These are phyloP conservation scores for Tachystola acroxantha DNA, from an alignment of 2,888 invertebrate species.

Conservation along the genomic window DNA sequence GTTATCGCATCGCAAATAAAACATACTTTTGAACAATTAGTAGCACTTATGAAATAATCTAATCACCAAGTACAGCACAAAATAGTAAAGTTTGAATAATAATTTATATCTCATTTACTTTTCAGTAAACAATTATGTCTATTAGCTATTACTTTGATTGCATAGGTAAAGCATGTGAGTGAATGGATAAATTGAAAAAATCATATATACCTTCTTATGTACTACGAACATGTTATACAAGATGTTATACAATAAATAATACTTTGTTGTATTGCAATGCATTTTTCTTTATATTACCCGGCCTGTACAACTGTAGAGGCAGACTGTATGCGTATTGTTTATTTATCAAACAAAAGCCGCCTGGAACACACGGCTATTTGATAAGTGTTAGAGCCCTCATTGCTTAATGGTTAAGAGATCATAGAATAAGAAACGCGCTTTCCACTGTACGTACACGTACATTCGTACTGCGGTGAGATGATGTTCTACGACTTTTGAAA, in stretches of 20 bases:
- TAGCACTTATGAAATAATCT: slow-evolving; percentile 20
- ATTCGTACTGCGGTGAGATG: too few relatives aligned
- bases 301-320: too few relatives aligned
- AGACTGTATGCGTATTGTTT: too few relatives aligned
- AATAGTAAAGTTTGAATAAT: slow-evolving; percentile 4
- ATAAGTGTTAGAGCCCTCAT: too few relatives aligned
- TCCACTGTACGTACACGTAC: too few relatives aligned
- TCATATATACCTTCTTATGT: slow-evolving; percentile 31
- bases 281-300: slow-evolving; percentile 4
- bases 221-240: slow-evolving; percentile 48
- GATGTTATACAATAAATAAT: slow-evolving; percentile 58
- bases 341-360: too few relatives aligned
- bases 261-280: slow-evolving; percentile 38
- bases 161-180: slow-evolving; percentile 42
- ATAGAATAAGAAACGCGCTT: too few relatives aligned
- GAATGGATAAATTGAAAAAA: slow-evolving; percentile 42
- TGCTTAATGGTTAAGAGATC: too few relatives aligned
- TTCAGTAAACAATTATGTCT: too few relatives aligned
- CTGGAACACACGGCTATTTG: too few relatives aligned
- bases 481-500: too few relatives aligned
- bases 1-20: slow-evolving; percentile 9
- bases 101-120: slow-evolving; percentile 10
- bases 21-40: slow-evolving; percentile 4
- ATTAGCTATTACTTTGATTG: slow-evolving; percentile 16
- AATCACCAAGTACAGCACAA: slow-evolving; percentile 30